Evolutionary conservation across 2,113 vertebrate genomes (phyloP), one percentile per base, ranked within the genome.

Genomic region (Amia ocellicauda): DNA sequence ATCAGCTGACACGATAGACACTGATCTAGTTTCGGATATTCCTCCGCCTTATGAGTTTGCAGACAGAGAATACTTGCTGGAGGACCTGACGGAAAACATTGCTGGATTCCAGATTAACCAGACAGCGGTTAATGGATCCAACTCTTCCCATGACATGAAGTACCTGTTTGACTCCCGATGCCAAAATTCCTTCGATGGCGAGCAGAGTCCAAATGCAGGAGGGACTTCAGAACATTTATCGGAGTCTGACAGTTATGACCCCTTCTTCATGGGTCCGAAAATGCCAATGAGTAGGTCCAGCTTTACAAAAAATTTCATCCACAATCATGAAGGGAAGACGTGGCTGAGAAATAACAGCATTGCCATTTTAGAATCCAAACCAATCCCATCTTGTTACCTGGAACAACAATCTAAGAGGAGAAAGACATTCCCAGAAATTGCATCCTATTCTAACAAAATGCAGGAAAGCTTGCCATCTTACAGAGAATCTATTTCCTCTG

Each of bases 341-440:
- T 77, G 72, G 72, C 69, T 82, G 40, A 78, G 70, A 63, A 87
- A 83, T 64, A 86, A 77, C 64, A 88, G 74, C 47, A 75, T 80
- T 5, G 66, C 73, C 53, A 74, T 78, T 0, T 65, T 78, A 24
- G 78, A 88, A 69, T 79, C 69, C 58, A 76, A 63, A 61, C 14
- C 26, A 3, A 70, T 69, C 56, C 52, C 50, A 0, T 40, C 74
- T 5, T 56, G 60, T 40, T 42, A 64, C 19, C 19, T 4, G 3
- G 65, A 74, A 2, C 56, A 31, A 26, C 77, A 77, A 65, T 51
- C 64, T 69, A 74, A 72, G 67, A 85, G 88, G 72, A 83, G 87
- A 16, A 89, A 89, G 54, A 88, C 86, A 5, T 91, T 88, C 49
- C 92, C 89, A 19, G 78, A 85, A 55, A 69, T 65, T 3, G 50